phyloP scores from a whole-genome alignment of 2,888 invertebrate species.

The Stictocephala bisonia region DNA sequence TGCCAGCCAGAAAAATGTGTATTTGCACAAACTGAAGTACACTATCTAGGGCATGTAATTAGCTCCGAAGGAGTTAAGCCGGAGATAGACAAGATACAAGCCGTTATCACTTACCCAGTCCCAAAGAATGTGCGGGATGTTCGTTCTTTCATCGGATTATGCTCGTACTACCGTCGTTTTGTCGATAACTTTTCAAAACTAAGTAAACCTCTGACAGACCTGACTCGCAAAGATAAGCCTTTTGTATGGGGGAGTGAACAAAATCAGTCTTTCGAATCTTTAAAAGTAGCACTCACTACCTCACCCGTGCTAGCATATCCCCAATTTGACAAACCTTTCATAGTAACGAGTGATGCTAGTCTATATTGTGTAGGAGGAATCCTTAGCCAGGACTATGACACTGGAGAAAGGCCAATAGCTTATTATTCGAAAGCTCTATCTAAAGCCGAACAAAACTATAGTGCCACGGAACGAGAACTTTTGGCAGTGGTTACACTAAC shows the following conservation, averaged over 20 bases:
- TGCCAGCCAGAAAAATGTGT: neutral
- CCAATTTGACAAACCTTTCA: constrained; percentile 48
- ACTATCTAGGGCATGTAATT: constrained; percentile 21
- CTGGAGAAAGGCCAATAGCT: constrained; percentile 38
- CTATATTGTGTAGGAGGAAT: constrained; percentile 26
- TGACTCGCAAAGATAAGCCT: constrained; percentile 1
- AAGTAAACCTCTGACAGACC: constrained; percentile 20
- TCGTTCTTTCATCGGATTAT: constrained; percentile 22
- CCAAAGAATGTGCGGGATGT: constrained; percentile 33
- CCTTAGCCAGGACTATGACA: constrained; percentile 26
- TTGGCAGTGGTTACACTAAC: constrained; percentile 23
- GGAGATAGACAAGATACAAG: neutral
- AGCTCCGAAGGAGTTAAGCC: neutral
- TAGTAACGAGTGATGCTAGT: constrained; percentile 46
- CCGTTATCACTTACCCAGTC: neutral
- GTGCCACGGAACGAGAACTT: constrained; percentile 23
- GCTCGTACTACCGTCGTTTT: constrained; percentile 24
- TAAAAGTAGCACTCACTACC: constrained; percentile 44
- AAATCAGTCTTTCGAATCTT: constrained; percentile 42
- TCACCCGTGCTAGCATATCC: constrained; percentile 52
- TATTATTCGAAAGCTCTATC: constrained; percentile 26
- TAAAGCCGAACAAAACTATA: constrained; percentile 41
- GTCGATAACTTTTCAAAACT: constrained; percentile 18
- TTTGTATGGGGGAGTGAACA: constrained; percentile 43
- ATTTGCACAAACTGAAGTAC: neutral